Conservation (phyloP, 2,113 vertebrate species). For the Psittacula cyanocephala region DNA sequence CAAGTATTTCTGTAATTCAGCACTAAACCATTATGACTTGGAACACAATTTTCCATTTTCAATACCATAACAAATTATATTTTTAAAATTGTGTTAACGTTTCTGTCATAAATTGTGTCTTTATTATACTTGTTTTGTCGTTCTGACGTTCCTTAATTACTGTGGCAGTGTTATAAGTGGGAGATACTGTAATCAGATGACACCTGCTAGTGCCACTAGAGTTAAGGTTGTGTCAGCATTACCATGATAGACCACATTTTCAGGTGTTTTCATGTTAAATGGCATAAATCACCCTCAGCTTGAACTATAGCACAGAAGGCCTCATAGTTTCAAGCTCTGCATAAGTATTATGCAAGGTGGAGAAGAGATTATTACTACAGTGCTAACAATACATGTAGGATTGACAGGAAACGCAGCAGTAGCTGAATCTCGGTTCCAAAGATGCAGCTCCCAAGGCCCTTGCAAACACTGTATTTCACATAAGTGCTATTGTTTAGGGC, state of each 20-base stretch:
- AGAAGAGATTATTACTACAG: conserved; percentile 4
- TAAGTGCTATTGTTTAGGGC: conserved; percentile 44
- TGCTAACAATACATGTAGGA: neutral
- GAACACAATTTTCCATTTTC: conserved; percentile 55
- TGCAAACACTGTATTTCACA: neutral
- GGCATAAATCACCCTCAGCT: neutral
- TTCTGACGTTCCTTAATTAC: conserved; percentile 44
- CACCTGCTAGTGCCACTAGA: neutral
- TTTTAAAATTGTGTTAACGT: conserved; percentile 32
- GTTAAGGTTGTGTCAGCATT: neutral
- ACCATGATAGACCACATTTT: neutral
- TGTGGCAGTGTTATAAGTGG: neutral
- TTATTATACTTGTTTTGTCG: conserved; percentile 4
- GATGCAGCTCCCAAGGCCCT: neutral
- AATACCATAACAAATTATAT: neutral
- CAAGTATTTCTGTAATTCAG: conserved; percentile 56
- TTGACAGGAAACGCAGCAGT: neutral
- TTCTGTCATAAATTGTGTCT: conserved; percentile 3
- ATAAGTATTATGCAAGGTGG: neutral
- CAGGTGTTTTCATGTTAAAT: conserved; percentile 19
- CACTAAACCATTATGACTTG: conserved; percentile 54
- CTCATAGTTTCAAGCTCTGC: neutral
- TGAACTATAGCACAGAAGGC: neutral
- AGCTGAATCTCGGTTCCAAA: neutral
- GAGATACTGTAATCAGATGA: neutral